A percentile compares a stretch with the other conserved stretches of the same genome.
Evolutionary conservation across 2,888 invertebrate species (phyloP).

Genomic region (Camptogramma bilineatum): DNA sequence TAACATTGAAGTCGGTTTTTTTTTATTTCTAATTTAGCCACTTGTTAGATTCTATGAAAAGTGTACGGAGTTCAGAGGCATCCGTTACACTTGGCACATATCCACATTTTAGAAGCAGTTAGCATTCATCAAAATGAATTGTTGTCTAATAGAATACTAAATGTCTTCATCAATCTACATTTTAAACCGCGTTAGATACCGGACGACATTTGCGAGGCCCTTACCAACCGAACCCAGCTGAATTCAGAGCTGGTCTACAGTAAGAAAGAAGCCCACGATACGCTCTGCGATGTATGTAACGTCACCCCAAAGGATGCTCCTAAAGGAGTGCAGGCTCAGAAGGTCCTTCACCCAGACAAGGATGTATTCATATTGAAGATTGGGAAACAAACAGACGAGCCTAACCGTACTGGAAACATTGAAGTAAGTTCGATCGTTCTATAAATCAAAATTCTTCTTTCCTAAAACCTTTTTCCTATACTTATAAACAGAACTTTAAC

Average conservation of each 20-base stretch:
- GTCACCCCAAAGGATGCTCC: slow-evolving; percentile 81
- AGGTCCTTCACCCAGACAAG: slow-evolving; percentile 87
- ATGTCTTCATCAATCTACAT: background rate
- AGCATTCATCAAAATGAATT: no score
- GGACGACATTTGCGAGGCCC: slow-evolving; percentile 75
- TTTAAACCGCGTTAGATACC: slow-evolving; percentile 59
- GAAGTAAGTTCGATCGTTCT: slow-evolving; percentile 62
- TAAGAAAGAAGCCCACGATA: slow-evolving; percentile 61
- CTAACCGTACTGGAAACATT: slow-evolving; percentile 86
- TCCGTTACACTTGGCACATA: no score
- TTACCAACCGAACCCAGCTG: slow-evolving; percentile 65
- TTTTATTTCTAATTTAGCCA: no score
- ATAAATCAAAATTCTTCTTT: no score
- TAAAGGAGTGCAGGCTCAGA: slow-evolving; percentile 84
- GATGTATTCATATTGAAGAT: slow-evolving; percentile 90
- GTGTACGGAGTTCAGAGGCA: no score
- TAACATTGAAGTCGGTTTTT: no score
- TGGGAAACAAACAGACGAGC: slow-evolving; percentile 88
- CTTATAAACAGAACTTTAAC: no score
- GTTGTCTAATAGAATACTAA: background rate
- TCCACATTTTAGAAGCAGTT: no score
- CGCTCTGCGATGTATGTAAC: slow-evolving; percentile 69
- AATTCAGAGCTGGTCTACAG: slow-evolving; percentile 74
- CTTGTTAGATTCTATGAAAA: no score
- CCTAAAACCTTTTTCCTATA: background rate